A percentile compares a stretch with the other conserved stretches of the same genome.
Evolutionary conservation across 92 coral and sea anemone species (phyloP).

Genomic region (Epizoanthus illoricatus): DNA sequence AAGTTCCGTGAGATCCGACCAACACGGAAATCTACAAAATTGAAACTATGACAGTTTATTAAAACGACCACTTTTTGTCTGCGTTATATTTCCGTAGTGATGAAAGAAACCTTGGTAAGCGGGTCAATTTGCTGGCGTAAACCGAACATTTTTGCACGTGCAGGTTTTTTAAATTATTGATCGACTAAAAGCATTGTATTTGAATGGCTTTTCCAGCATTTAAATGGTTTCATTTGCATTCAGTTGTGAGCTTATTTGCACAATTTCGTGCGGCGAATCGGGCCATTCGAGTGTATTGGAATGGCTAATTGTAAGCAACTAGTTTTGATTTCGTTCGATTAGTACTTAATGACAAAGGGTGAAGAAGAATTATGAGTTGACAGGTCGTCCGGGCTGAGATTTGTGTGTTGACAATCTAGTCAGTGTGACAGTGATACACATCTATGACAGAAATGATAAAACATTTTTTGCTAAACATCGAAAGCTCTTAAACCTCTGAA

Average conservation of each 20-base stretch:
- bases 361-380: conserved; percentile 30
- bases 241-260: conserved; percentile 7
- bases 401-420: conserved; percentile 26
- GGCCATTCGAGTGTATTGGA: conserved; percentile 25
- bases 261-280: conserved; percentile 32
- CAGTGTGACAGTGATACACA: conserved; percentile 28
- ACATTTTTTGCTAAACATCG: not conserved
- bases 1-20: conserved; percentile 23
- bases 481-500: not conserved
- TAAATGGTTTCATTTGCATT: conserved; percentile 48
- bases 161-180: conserved; percentile 75
- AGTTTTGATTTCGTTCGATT: conserved; percentile 35
- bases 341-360: conserved; percentile 34
- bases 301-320: conserved; percentile 33
- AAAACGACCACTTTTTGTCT: conserved; percentile 35
- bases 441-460: conserved; percentile 6
- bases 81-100: conserved; percentile 34
- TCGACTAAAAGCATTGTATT: conserved; percentile 58
- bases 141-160: conserved; percentile 74
- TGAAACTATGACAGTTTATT: conserved; percentile 14
- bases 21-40: conserved; percentile 32
- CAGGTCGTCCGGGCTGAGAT: conserved; percentile 9
- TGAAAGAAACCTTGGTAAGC: conserved; percentile 4
- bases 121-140: conserved; percentile 22
- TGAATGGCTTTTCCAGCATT: conserved; percentile 63